These are phyloP conservation scores for Hycleus cichorii DNA, from an alignment of 1,140 invertebrate genomes.

Conservation along the genomic window DNA sequence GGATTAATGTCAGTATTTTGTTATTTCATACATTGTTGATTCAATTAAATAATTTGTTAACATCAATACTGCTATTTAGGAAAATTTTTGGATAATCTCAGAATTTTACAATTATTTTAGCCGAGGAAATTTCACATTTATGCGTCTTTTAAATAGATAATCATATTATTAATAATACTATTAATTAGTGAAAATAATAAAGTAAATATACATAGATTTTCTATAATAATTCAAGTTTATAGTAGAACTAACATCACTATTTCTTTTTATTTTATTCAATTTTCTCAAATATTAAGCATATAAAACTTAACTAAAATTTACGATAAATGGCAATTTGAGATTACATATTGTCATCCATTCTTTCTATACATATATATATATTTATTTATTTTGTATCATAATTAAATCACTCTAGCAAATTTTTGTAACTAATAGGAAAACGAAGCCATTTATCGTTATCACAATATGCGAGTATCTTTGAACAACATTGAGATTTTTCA, in stretches of 20 bases:
- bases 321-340: conserved; percentile 20
- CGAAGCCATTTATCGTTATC: conserved; percentile 30
- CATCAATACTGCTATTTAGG: background rate
- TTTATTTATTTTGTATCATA: too few species aligned
- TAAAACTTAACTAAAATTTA: conserved; percentile 27
- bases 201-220: background rate
- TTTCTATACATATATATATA: too few species aligned
- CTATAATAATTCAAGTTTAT: conserved; percentile 15
- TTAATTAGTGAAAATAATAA: too few species aligned
- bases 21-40: background rate
- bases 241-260: conserved; percentile 14
- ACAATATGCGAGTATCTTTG: conserved; percentile 34
- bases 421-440: background rate
- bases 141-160: too few species aligned
- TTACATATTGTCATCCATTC: too few species aligned
- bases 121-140: too few species aligned
- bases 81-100: too few species aligned
- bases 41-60: background rate
- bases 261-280: background rate
- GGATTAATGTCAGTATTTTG: background rate
- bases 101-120: too few species aligned
- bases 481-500: conserved; percentile 11
- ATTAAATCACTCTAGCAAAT: too few species aligned
- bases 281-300: conserved; percentile 4
- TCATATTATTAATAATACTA: too few species aligned